Evolutionary conservation across 2,797 vertebrate species (phyloP).

Genomic region (Leptodactylus fallax): DNA sequence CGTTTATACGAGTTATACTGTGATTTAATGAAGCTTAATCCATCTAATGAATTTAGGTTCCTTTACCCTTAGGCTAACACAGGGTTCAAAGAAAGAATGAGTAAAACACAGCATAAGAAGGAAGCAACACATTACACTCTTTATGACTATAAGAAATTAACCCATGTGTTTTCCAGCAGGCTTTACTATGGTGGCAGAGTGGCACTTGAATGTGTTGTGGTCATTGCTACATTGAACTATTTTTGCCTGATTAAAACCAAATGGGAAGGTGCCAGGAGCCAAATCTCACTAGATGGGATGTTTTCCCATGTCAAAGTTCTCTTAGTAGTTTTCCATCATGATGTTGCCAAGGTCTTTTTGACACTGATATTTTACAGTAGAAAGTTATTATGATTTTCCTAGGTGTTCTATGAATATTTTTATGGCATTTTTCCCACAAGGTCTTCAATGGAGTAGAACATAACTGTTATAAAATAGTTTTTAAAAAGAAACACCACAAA

Average conservation of each 20-base stretch:
- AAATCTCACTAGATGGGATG: neutral
- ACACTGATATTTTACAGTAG: too few relatives aligned
- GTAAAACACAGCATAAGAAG: neutral
- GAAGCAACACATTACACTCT: slow-evolving; percentile 22
- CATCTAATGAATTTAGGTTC: slow-evolving; percentile 16
- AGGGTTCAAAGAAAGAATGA: neutral
- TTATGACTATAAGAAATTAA: slow-evolving; percentile 30
- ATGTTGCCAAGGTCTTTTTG: too few relatives aligned
- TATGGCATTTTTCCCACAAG: too few relatives aligned
- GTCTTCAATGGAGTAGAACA: too few relatives aligned
- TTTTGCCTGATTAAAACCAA: slow-evolving; percentile 24
- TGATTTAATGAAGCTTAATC: slow-evolving; percentile 23
- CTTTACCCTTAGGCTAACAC: neutral
- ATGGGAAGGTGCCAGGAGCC: neutral
- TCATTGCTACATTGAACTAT: neutral
- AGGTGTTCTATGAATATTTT: too few relatives aligned
- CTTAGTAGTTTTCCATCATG: neutral
- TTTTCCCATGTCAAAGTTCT: neutral
- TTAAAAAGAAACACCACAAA: too few relatives aligned
- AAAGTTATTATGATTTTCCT: too few relatives aligned
- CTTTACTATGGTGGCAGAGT: slow-evolving; percentile 3
- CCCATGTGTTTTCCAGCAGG: slow-evolving; percentile 38
- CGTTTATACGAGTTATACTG: neutral
- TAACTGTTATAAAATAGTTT: too few relatives aligned
- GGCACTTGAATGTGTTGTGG: slow-evolving; percentile 27